phyloP scores from a whole-genome alignment of 2,113 vertebrate genomes.

The Myiopsitta monachus region DNA sequence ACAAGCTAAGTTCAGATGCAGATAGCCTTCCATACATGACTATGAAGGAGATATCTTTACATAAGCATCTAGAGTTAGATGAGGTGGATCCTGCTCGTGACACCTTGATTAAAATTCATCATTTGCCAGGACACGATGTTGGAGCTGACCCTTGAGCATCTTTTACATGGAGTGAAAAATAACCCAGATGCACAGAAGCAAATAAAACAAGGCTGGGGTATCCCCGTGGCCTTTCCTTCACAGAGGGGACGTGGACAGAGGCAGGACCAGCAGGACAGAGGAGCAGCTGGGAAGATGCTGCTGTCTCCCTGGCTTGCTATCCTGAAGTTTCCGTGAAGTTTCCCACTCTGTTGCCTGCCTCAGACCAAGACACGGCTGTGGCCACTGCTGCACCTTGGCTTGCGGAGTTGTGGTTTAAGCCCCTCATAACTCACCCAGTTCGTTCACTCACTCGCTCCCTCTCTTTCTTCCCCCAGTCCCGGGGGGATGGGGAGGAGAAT shows the following conservation, averaged over 20 bases:
- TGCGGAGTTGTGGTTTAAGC: no score
- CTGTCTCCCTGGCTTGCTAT: not conserved
- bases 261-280: fast-evolving
- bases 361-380: not conserved
- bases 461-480: no score
- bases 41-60: not conserved
- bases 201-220: not conserved
- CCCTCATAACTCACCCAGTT: no score
- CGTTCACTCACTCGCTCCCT: no score
- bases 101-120: not conserved
- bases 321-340: not conserved
- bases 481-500: no score
- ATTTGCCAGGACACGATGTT: not conserved
- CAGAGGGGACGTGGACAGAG: fast-evolving
- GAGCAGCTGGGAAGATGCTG: not conserved
- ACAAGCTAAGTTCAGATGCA: not conserved
- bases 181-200: not conserved
- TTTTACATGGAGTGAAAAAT: not conserved
- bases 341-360: not conserved
- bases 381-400: fast-evolving
- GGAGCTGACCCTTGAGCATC: not conserved
- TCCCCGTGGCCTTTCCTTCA: not conserved
- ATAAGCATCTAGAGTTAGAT: not conserved
- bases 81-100: not conserved
- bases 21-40: not conserved